Evolutionary conservation across 2,888 invertebrate species (phyloP).

Genomic region (Apeira syringaria): DNA sequence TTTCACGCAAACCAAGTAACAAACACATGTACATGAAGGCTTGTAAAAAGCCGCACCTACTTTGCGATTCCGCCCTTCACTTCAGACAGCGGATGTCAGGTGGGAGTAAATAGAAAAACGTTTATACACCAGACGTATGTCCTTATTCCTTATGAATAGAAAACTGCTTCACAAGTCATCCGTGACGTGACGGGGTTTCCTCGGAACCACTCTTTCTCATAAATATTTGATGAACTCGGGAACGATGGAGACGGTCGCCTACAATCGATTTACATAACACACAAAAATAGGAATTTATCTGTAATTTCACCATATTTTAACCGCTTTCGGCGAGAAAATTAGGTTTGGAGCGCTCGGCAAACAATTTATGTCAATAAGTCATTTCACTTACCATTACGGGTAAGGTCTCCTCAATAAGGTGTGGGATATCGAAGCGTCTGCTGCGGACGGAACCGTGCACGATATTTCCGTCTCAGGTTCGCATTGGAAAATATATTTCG

Average conservation of each 20-base stretch:
- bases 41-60: too few relatives aligned
- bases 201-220: constrained; percentile 16
- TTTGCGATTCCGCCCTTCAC: background rate
- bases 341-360: constrained; percentile 50
- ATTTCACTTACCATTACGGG: constrained; percentile 41
- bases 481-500: constrained; percentile 20
- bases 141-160: constrained; percentile 17
- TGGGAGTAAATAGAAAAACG: constrained; percentile 2
- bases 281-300: constrained; percentile 34
- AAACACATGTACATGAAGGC: too few relatives aligned
- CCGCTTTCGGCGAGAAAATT: constrained; percentile 40
- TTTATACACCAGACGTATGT: background rate
- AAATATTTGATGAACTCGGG: constrained; percentile 33
- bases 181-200: constrained; percentile 18
- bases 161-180: constrained; percentile 18
- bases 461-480: constrained; percentile 23
- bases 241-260: constrained; percentile 21
- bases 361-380: constrained; percentile 57
- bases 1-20: too few relatives aligned
- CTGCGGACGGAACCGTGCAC: constrained; percentile 14
- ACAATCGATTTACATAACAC: constrained; percentile 30
- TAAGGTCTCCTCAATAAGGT: constrained; percentile 29
- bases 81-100: background rate
- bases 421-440: constrained; percentile 30
- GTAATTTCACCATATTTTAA: constrained; percentile 31